phyloP scores from a whole-genome alignment of 2,888 invertebrate genomes.

The Athrips mouffetella region DNA sequence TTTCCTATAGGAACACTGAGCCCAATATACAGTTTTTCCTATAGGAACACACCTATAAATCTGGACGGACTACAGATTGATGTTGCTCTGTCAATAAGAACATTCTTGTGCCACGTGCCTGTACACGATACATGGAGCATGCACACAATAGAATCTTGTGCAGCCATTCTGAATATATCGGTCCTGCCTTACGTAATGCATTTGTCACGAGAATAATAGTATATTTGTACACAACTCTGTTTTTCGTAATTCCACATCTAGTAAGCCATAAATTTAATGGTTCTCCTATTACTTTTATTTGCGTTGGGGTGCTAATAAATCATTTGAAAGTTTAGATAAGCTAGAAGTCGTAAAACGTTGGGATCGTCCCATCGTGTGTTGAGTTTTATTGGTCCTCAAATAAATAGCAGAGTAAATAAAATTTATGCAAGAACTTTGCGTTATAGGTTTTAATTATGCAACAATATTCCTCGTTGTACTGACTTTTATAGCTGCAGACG shows the following conservation, averaged over 20 bases:
- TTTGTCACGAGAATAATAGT: slow-evolving; percentile 8
- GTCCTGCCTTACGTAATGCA: not conserved
- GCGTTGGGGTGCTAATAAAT: not conserved
- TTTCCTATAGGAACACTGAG: too few species aligned
- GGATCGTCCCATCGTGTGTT: not conserved
- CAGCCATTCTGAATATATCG: slow-evolving; percentile 3
- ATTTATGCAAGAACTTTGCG: slow-evolving; percentile 13
- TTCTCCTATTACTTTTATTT: slow-evolving; percentile 4
- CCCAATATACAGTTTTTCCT: not conserved
- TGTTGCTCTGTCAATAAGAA: slow-evolving; percentile 20
- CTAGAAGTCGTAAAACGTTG: not conserved
- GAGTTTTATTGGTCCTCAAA: slow-evolving; percentile 4
- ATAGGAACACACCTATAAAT: slow-evolving; percentile 23
- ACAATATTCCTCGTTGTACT: slow-evolving; percentile 32
- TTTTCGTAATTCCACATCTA: not conserved
- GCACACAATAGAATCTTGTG: slow-evolving; percentile 10
- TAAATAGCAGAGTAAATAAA: slow-evolving; percentile 4
- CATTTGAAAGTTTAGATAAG: slow-evolving; percentile 3
- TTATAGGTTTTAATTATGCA: slow-evolving; percentile 31
- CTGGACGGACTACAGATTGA: slow-evolving; percentile 36
- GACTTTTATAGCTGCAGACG: slow-evolving; percentile 33
- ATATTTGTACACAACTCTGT: not conserved
- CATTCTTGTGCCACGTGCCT: not conserved
- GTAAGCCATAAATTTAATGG: not conserved
- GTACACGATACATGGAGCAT: slow-evolving; percentile 7